Conservation (phyloP, 2,888 invertebrate genomes). For the Drosophila kokeensis region DNA sequence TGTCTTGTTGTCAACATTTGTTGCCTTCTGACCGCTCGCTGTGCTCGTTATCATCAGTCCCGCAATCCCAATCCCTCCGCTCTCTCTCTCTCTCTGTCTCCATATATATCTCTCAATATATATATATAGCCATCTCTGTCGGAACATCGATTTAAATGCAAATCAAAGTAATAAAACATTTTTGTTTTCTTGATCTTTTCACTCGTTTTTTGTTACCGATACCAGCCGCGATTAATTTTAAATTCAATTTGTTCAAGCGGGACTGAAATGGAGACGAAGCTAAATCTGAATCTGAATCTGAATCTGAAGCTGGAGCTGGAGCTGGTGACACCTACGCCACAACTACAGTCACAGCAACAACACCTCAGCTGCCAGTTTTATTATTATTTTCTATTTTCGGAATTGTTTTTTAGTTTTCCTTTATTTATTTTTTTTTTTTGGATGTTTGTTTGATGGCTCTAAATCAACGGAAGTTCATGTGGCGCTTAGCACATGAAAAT, state of each 20-base stretch:
- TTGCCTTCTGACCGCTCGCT: constrained; percentile 66
- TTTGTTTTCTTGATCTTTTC: constrained; percentile 32
- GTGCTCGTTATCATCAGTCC: constrained; percentile 69
- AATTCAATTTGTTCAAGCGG: constrained; percentile 61
- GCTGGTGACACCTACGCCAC: constrained; percentile 68
- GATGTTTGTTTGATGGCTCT: constrained; percentile 33
- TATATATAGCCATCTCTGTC: constrained; percentile 45
- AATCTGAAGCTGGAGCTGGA: constrained; percentile 2
- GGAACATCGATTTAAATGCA: constrained; percentile 82
- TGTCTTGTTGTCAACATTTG: constrained; percentile 68
- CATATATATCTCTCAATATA: constrained; percentile 18
- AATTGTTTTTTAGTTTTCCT: background rate
- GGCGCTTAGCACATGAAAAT: constrained; percentile 71
- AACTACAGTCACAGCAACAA: constrained; percentile 16
- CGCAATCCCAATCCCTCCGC: constrained; percentile 19
- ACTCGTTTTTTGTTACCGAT: constrained; percentile 43
- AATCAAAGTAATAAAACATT: constrained; percentile 83
- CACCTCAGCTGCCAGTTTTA: constrained; percentile 42
- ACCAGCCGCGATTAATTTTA: constrained; percentile 67
- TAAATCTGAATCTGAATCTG: background rate
- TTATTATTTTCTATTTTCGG: constrained; percentile 7
- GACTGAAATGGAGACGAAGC: constrained; percentile 17
- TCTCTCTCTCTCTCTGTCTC: constrained; percentile 1
- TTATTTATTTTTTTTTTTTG: background rate
- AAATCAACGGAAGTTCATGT: constrained; percentile 76